Base-by-base conservation (phyloP, 2,888 invertebrate species). In the Rhimphoctona megacephalus region DNA sequence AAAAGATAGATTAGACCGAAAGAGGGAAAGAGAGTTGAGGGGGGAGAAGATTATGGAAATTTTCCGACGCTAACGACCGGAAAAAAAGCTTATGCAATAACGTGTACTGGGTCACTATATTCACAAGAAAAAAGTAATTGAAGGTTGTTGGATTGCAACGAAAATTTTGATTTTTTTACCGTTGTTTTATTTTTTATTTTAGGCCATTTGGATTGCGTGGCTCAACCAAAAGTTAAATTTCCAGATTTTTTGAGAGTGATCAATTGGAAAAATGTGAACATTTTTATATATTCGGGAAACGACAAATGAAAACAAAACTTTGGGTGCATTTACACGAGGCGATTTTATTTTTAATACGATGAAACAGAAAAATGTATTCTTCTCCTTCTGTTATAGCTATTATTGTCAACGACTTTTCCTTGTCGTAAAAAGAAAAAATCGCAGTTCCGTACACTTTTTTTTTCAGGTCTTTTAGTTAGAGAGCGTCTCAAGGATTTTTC, bases 1-100 rank as follows among this genome's bases (percentile, higher is more conserved):
- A 69, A 79, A 78, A 54, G 54, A 54, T 54, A 69, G 36, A 78
- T 67, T 64, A 67, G 54, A 54, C 36, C 22, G 22, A 73, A 39
- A 43, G 22, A 61, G 25, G n/a, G 39, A 74, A 14, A 64, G 30
- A 64, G 30, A 33, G 52, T 6, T 6, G 22, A 7, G 14, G 54
- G 30, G 7, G n/a, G 30, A 19, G 1, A 57, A 74, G 36, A 39
- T 43, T 43, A 43, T 43, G 22, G 1, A 69, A 43, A 39, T 69
- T 69, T 43, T 14, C 22, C 25, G n/a, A 43, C 43, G 3, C 11
- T 69, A 25, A 22, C 39, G 14, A 43, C 1, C 14, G 14, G 1
- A 43, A 69, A 66, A 69, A 46, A 69, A 46, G 22, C 2, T 64
- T 66, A 36, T n/a, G 39, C 39, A 67, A 67, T 14, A 0, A 9